These are phyloP conservation scores for Lycopodina hypogea DNA, from an alignment of 37 sponge, comb jelly and placozoan genomes.

Conservation along the genomic window DNA sequence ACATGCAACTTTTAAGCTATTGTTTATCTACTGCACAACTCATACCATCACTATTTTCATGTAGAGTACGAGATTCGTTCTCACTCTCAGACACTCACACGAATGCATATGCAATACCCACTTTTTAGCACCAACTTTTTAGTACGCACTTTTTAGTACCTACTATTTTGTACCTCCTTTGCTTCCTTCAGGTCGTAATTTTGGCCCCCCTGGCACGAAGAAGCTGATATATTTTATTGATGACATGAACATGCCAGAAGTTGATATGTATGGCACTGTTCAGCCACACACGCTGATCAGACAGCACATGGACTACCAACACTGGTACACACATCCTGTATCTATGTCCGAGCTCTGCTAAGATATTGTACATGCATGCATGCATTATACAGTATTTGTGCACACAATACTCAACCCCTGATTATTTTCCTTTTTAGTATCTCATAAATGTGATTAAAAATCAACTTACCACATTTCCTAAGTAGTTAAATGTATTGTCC, in stretches of 20 bases:
- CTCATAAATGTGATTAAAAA: neutral
- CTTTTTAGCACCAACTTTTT: neutral
- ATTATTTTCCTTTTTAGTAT: neutral
- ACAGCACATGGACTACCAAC: conserved; percentile 95
- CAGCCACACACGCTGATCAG: conserved; percentile 96
- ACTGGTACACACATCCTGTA: conserved; percentile 69
- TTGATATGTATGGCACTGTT: conserved; percentile 96
- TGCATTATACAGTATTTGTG: too few relatives aligned
- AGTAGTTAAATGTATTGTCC: too few relatives aligned
- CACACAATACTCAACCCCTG: neutral
- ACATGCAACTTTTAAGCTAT: neutral
- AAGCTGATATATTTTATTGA: conserved; percentile 97
- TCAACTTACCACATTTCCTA: too few relatives aligned
- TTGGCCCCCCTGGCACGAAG: conserved; percentile 97
- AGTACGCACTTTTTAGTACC: neutral
- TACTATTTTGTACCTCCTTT: neutral
- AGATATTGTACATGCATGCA: neutral
- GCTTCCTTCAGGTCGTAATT: conserved; percentile 67
- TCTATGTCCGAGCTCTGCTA: neutral
- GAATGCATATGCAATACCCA: neutral
- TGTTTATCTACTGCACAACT: neutral
- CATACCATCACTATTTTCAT: neutral
- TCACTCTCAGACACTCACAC: neutral
- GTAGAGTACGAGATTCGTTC: too few relatives aligned
- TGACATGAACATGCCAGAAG: conserved; percentile 99